A percentile compares a stretch with the other conserved stretches of the same genome.
phyloP scores from a whole-genome alignment of 2,113 vertebrate species.

The Phasianus colchicus region DNA sequence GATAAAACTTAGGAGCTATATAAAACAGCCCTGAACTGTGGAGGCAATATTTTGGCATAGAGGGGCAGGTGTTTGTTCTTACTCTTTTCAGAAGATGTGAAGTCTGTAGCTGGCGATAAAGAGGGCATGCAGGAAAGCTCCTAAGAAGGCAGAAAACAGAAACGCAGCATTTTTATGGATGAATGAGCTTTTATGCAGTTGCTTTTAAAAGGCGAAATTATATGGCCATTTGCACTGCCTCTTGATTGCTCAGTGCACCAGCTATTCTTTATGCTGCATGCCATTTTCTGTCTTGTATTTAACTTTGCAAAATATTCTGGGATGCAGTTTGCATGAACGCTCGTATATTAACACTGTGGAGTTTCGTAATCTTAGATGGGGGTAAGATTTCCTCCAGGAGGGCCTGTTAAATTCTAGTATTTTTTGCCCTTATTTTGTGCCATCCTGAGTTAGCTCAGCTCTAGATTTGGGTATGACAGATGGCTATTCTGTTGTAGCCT shows the following conservation, averaged over 20 bases:
- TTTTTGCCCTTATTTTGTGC: conserved; percentile 1
- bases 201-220: conserved; percentile 69
- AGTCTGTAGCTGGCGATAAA: conserved; percentile 17
- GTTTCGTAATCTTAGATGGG: neutral
- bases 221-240: conserved; percentile 63
- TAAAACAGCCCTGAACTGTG: neutral
- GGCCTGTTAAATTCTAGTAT: neutral
- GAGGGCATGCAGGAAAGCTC: conserved; percentile 21
- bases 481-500: neutral
- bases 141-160: conserved; percentile 55
- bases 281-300: conserved; percentile 57
- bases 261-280: conserved; percentile 53
- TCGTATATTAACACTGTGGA: conserved; percentile 23
- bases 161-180: conserved; percentile 60
- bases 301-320: conserved; percentile 42
- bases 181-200: conserved; percentile 69
- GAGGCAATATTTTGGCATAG: neutral
- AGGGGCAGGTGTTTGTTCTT: neutral
- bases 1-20: neutral
- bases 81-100: conserved; percentile 25
- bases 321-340: conserved; percentile 19
- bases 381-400: neutral
- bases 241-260: conserved; percentile 63
- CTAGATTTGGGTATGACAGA: neutral
- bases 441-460: neutral